Conservation (phyloP, 2,113 vertebrate genomes). For the Colius striatus region DNA sequence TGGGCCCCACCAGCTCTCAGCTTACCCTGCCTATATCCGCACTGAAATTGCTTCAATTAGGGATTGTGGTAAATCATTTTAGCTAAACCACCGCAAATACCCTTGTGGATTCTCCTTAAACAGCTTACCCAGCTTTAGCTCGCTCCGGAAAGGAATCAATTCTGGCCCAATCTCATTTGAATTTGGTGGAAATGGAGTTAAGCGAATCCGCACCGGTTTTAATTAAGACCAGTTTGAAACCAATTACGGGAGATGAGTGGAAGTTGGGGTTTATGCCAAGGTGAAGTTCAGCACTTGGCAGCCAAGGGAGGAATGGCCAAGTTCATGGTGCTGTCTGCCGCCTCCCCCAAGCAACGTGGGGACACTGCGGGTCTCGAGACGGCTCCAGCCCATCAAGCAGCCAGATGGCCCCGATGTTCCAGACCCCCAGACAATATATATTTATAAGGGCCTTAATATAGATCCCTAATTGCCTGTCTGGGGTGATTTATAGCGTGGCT, state of each 20-base stretch:
- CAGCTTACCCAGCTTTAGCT: conserved; percentile 53
- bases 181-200: conserved; percentile 29
- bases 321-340: accelerated
- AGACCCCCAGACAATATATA: conserved; percentile 41
- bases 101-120: conserved; percentile 38
- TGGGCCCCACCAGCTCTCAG: background rate
- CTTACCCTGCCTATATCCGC: background rate
- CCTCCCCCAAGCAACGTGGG: background rate
- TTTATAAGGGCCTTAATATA: conserved; percentile 66
- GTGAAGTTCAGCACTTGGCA: background rate
- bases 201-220: conserved; percentile 11
- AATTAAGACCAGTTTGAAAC: conserved; percentile 51
- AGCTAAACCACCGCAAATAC: conserved; percentile 19
- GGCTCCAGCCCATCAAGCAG: background rate
- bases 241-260: background rate
- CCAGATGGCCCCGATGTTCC: background rate
- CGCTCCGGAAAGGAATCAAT: background rate
- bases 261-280: background rate
- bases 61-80: conserved; percentile 35
- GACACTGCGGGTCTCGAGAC: background rate
- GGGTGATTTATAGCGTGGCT: conserved; percentile 31
- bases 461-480: conserved; percentile 53
- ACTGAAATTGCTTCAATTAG: conserved; percentile 52
- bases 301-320: background rate
- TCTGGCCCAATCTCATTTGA: background rate